phyloP scores from a whole-genome alignment of 2,888 invertebrate species.

The Pinctada fucata region DNA sequence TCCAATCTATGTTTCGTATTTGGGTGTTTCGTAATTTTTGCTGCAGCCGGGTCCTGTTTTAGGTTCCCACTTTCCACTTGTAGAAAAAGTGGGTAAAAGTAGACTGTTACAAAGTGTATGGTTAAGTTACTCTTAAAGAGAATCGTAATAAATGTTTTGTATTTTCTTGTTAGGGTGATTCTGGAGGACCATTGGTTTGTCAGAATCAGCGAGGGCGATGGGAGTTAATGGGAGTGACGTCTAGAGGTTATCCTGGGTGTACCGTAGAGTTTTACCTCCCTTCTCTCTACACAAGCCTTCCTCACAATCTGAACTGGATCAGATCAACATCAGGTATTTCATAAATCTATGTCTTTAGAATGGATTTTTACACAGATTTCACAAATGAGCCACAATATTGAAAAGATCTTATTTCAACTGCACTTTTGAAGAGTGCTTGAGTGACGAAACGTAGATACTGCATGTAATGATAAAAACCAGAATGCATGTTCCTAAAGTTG shows the following conservation, averaged over 20 bases:
- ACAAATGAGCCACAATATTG: not conserved
- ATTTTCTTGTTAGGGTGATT: slow-evolving; percentile 32
- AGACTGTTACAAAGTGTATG: no score
- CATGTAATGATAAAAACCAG: no score
- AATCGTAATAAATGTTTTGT: no score
- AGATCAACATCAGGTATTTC: slow-evolving; percentile 11
- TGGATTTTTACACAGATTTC: not conserved
- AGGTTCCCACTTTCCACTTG: no score
- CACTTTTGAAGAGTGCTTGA: no score
- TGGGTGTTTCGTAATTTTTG: no score
- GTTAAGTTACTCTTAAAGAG: no score
- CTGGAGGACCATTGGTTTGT: slow-evolving; percentile 38
- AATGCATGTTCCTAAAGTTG: no score
- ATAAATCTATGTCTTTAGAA: not conserved
- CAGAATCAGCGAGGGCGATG: slow-evolving; percentile 32
- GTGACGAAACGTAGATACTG: no score
- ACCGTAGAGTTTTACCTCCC: slow-evolving; percentile 12
- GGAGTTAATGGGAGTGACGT: slow-evolving; percentile 32
- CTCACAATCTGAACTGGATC: slow-evolving; percentile 24
- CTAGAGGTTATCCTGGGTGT: slow-evolving; percentile 22
- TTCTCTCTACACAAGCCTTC: slow-evolving; percentile 24
- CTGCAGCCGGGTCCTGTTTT: no score
- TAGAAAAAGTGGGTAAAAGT: no score
- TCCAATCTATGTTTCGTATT: no score
- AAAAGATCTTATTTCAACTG: not conserved